phyloP scores from a whole-genome alignment of 2,113 vertebrate species.

The Oryzias javanicus region DNA sequence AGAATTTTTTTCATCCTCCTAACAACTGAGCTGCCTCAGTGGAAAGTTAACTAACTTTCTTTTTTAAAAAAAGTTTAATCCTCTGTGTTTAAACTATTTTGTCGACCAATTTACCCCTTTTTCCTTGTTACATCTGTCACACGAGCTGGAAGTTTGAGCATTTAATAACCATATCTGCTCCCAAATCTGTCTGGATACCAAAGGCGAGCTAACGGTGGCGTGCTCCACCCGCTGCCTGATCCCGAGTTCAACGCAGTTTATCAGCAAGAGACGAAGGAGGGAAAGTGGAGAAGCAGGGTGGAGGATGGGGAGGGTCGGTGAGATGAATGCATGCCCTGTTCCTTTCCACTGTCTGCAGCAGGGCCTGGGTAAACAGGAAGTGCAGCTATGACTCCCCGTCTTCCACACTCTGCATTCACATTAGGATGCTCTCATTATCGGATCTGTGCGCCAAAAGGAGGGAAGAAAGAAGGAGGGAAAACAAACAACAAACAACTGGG shows the following conservation, averaged over 20 bases:
- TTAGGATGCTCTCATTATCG: constrained; percentile 30
- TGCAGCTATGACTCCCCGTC: constrained; percentile 55
- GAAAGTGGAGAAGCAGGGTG: constrained; percentile 13
- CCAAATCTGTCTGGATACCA: constrained; percentile 4
- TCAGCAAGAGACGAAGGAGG: constrained; percentile 27
- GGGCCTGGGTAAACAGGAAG: constrained; percentile 78
- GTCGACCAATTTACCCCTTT: constrained; percentile 19
- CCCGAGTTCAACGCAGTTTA: constrained; percentile 27
- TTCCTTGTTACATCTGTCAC: constrained; percentile 1
- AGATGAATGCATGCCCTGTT: constrained; percentile 76
- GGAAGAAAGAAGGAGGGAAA: background rate
- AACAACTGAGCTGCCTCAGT: constrained; percentile 40
- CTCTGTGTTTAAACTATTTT: constrained; percentile 12
- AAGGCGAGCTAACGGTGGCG: constrained; percentile 7
- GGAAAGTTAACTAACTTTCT: constrained; percentile 41
- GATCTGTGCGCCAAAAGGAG: background rate
- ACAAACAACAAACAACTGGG: constrained; percentile 55
- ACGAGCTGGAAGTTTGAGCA: constrained; percentile 7
- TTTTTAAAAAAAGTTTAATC: constrained; percentile 19
- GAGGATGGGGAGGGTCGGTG: constrained; percentile 52
- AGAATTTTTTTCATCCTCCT: constrained; percentile 49
- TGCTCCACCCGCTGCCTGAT: constrained; percentile 1
- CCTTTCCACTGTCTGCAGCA: constrained; percentile 55
- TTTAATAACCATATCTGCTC: constrained; percentile 18
- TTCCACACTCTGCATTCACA: constrained; percentile 39